Conservation (phyloP, 2,797 vertebrate species). For the Phoxinus dragarum region DNA sequence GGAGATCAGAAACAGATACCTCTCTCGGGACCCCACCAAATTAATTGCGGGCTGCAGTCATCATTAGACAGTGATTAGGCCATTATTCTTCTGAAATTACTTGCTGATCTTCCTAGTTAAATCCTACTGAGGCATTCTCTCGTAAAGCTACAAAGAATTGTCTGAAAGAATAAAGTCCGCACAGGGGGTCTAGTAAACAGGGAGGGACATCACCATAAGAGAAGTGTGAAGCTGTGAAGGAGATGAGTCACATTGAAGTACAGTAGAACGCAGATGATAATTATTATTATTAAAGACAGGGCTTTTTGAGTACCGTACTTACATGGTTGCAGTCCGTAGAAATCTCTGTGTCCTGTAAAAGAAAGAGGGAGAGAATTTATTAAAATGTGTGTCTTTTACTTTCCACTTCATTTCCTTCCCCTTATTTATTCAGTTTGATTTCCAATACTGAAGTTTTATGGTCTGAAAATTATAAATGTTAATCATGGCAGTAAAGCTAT, state of each 20-base stretch:
- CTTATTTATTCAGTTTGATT: neutral
- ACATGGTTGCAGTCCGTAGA: slow-evolving; percentile 59
- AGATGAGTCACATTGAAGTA: neutral
- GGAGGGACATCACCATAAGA: neutral
- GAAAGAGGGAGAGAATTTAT: slow-evolving; percentile 1
- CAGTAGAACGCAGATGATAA: neutral
- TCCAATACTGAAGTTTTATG: neutral
- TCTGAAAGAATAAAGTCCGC: neutral
- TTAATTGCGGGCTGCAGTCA: slow-evolving; percentile 22
- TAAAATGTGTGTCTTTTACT: neutral
- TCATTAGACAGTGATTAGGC: slow-evolving; percentile 32
- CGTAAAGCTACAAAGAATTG: neutral
- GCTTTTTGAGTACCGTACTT: slow-evolving; percentile 48
- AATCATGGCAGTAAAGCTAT: neutral
- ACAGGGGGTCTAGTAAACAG: slow-evolving; percentile 7
- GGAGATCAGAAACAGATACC: slow-evolving; percentile 31
- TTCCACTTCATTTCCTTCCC: neutral
- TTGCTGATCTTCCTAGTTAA: slow-evolving; percentile 30
- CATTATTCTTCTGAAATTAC: slow-evolving; percentile 37
- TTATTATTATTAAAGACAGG: neutral
- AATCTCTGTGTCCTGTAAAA: slow-evolving; percentile 54
- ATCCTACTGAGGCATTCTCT: slow-evolving; percentile 20
- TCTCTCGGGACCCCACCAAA: slow-evolving; percentile 24
- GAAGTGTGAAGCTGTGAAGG: slow-evolving; percentile 5
- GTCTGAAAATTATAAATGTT: neutral